These are phyloP conservation scores for Chaetophractus vellerosus DNA, from an alignment of 2,797 vertebrate genomes.

Conservation along the genomic window DNA sequence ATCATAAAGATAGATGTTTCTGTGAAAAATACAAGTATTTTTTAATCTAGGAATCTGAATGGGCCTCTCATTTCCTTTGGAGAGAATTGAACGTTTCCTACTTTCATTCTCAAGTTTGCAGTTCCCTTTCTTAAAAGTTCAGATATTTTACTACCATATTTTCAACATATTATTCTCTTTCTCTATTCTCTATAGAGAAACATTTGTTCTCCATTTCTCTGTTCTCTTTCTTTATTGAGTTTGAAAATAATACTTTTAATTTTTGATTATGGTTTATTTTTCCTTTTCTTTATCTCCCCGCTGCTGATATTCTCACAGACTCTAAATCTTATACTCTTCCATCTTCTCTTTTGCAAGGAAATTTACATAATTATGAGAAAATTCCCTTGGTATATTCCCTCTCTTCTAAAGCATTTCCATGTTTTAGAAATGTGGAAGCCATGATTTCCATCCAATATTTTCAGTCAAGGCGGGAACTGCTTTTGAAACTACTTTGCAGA, in stretches of 20 bases:
- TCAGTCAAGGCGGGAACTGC: background rate
- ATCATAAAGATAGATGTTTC: background rate
- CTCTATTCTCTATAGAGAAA: too few relatives aligned
- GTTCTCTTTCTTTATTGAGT: background rate
- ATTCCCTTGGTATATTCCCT: background rate
- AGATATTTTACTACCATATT: background rate
- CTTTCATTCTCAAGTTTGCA: background rate
- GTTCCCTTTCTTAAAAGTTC: conserved; percentile 26
- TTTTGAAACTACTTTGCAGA: conserved; percentile 31
- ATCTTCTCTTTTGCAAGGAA: background rate
- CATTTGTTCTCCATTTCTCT: too few relatives aligned
- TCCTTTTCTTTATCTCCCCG: background rate
- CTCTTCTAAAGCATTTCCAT: too few relatives aligned
- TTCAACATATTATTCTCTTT: background rate
- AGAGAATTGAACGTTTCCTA: background rate
- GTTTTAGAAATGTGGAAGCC: background rate
- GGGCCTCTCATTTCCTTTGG: background rate
- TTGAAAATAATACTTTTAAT: conserved; percentile 4
- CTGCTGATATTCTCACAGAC: background rate
- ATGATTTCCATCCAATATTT: background rate
- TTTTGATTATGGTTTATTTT: background rate
- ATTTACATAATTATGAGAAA: background rate
- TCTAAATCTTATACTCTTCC: accelerated
- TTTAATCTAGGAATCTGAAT: background rate
- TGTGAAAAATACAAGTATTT: background rate